Evolutionary conservation across 2,797 vertebrate species (phyloP), one percentile per base, ranked within the genome.

Genomic region (Iguana delicatissima): DNA sequence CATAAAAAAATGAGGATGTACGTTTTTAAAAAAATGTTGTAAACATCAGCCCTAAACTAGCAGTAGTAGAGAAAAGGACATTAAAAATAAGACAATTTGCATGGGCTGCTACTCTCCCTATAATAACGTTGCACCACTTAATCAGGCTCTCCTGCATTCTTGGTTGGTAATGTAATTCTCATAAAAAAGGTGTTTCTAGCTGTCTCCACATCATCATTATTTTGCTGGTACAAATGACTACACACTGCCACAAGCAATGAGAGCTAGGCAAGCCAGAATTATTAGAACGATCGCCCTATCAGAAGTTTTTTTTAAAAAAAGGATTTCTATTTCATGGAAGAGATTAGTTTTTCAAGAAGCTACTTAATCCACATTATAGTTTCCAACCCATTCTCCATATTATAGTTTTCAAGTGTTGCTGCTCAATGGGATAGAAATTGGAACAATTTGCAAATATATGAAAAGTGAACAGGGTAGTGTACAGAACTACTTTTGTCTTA

Each of bases 121-220:
- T 91, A 22, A 26, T 82, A 88, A 94, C 92, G 86, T 74, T 96
- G 89, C 92, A 4, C 76, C 93, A 91, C 93, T 84, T 55, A 81
- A 80, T 76, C 95, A 93, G 92, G 95, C 93, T 92, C 87, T 93
- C 94, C 93, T 86, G 10, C 95, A 96, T 95, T 96, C 95, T 93
- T 96, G 76, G 84, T 67, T 90, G 84, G 86, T 72, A 93, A 81
- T 80, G 94, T 57, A 95, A 96, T 94, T 90, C 94, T 89, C 93
- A 91, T 93, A 93, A 93, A 93, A 94, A 94, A 88, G 86, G 85
- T 91, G 88, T 89, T 85, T 81, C 89, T 89, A 90, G 91, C 93
- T 91, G 46, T 46, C 90, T 91, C 89, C 88, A 0, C 1, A 91
- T 87, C 90, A 89, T 91, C 89, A 89, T 88, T 91, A 93, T 91